A percentile compares a stretch with the other conserved stretches of the same genome.
These are phyloP conservation scores for Habropoda laboriosa DNA, from an alignment of 1,140 invertebrate genomes.

Conservation along the genomic window DNA sequence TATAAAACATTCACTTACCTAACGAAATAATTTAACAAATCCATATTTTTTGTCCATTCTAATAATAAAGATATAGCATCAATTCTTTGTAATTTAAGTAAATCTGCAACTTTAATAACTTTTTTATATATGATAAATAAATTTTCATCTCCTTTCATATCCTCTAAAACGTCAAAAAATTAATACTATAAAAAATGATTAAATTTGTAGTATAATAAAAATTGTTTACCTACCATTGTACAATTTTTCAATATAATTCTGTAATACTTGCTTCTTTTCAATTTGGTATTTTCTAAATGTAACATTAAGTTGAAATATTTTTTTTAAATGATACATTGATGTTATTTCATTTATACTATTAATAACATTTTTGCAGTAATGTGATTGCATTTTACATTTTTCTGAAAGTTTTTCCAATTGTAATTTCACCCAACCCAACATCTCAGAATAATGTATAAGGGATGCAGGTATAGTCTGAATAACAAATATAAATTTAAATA, in stretches of 20 bases:
- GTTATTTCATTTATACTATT: constrained; percentile 61
- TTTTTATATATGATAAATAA: constrained; percentile 38
- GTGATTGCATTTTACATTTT: constrained; percentile 15
- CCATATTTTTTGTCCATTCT: constrained; percentile 43
- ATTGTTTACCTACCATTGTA: constrained; percentile 57
- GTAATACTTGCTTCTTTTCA: constrained; percentile 61
- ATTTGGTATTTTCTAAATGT: constrained; percentile 55
- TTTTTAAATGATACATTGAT: constrained; percentile 62
- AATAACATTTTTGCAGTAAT: constrained; percentile 43
- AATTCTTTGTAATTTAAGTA: constrained; percentile 60
- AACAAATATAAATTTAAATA: constrained; percentile 21
- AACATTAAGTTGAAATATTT: constrained; percentile 66
- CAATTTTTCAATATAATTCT: constrained; percentile 54
- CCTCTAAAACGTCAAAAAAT: constrained; percentile 34
- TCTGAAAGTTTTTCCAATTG: constrained; percentile 57
- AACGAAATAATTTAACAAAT: constrained; percentile 56
- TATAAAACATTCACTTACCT: constrained; percentile 46
- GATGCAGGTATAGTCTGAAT: constrained; percentile 52
- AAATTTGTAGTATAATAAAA: neutral
- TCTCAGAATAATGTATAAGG: constrained; percentile 55
- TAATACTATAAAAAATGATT: constrained; percentile 8
- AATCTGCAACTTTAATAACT: constrained; percentile 61
- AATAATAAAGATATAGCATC: constrained; percentile 58
- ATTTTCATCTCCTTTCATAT: neutral
- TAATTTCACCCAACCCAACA: constrained; percentile 59